Evolutionary conservation across 2,113 vertebrate genomes (phyloP).

Genomic region (Cavia aperea): DNA sequence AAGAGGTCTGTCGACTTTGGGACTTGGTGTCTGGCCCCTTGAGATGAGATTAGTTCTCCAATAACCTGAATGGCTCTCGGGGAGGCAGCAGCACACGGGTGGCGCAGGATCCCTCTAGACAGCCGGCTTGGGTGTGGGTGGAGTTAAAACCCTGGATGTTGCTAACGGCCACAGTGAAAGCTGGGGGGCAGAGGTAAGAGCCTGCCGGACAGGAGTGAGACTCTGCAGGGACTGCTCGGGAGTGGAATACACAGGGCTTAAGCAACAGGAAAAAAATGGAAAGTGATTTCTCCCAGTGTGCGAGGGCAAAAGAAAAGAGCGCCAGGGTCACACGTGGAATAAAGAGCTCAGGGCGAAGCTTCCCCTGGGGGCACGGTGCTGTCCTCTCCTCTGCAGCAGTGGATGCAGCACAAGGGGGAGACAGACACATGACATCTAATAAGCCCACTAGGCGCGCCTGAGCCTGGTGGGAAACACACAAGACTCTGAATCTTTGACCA

Average conservation of each 20-base stretch:
- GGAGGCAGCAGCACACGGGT: constrained; percentile 55
- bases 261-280: constrained; percentile 15
- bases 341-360: neutral
- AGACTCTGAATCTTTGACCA: constrained; percentile 24
- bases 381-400: constrained; percentile 30
- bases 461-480: constrained; percentile 31
- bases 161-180: constrained; percentile 59
- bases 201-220: constrained; percentile 49
- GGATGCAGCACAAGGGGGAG: neutral
- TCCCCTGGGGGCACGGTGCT: neutral
- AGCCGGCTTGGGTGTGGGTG: constrained; percentile 48
- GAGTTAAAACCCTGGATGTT: constrained; percentile 50
- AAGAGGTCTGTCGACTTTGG: constrained; percentile 66
- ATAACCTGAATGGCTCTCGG: constrained; percentile 63
- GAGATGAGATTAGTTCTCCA: constrained; percentile 71
- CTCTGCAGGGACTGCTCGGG: constrained; percentile 30
- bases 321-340: neutral
- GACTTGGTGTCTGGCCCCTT: constrained; percentile 69
- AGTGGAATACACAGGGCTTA: constrained; percentile 21
- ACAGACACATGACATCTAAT: neutral
- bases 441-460: neutral
- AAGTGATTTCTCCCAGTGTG: neutral
- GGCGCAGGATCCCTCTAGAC: constrained; percentile 55
- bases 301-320: constrained; percentile 5
- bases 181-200: constrained; percentile 53